phyloP scores from a whole-genome alignment of 2,113 vertebrate species.

The Scomber scombrus region DNA sequence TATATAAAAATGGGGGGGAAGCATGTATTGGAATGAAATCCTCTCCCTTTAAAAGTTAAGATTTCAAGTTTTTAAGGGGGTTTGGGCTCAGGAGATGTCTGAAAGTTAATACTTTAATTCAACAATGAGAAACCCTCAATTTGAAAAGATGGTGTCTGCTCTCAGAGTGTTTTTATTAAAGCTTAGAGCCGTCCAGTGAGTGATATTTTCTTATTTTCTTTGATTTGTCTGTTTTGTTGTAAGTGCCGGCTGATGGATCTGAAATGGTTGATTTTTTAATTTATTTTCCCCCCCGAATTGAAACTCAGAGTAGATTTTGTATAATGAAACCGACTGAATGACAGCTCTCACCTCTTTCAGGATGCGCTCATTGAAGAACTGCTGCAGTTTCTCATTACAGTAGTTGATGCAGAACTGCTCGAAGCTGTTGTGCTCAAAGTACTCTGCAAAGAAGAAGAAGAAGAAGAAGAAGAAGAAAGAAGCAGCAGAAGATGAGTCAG shows the following conservation, averaged over 20 bases:
- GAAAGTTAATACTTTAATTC: neutral
- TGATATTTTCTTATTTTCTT: neutral
- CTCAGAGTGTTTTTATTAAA: neutral
- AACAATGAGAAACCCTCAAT: neutral
- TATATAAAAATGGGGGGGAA: no score
- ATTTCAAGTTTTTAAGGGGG: neutral
- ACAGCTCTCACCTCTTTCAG: conserved; percentile 93
- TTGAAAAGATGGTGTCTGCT: neutral
- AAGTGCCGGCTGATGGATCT: neutral
- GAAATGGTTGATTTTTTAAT: no score
- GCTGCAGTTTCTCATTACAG: conserved; percentile 99
- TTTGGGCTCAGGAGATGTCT: neutral
- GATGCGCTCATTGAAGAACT: conserved; percentile 99
- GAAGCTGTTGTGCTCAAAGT: conserved; percentile 99
- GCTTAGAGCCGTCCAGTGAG: no score
- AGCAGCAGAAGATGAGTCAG: neutral
- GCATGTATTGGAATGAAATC: neutral
- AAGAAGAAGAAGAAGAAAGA: no score
- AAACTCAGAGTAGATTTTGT: neutral
- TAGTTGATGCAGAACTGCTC: conserved; percentile 99
- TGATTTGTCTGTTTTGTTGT: neutral
- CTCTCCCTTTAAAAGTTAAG: neutral
- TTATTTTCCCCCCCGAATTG: neutral
- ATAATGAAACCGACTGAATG: neutral
- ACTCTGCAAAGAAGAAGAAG: conserved; percentile 85